Evolutionary conservation across 2,888 invertebrate species (phyloP).

Genomic region (Drosophila prolongata): DNA sequence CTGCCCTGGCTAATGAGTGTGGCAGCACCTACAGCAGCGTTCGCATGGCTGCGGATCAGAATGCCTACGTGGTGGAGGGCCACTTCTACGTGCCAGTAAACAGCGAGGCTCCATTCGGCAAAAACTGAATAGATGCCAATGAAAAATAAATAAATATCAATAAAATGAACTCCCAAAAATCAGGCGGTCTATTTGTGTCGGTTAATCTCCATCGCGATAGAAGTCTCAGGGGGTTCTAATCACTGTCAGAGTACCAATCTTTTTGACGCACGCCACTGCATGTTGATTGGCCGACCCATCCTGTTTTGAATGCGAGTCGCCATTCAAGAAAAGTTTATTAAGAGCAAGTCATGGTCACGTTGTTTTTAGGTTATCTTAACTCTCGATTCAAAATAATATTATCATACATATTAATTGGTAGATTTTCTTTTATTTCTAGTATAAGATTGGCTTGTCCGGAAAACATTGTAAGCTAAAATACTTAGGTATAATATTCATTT

Average conservation of each 20-base stretch:
- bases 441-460: neutral
- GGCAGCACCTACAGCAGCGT: slow-evolving; percentile 53
- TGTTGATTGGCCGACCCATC: neutral
- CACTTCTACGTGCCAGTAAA: slow-evolving; percentile 77
- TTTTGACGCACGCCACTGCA: slow-evolving; percentile 23
- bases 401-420: neutral
- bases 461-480: no score
- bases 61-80: slow-evolving; percentile 66
- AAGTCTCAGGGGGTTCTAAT: slow-evolving; percentile 27
- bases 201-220: slow-evolving; percentile 31
- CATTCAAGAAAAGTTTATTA: slow-evolving; percentile 15
- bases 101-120: slow-evolving; percentile 59
- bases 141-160: slow-evolving; percentile 7
- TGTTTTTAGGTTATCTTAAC: neutral
- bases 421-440: neutral
- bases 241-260: slow-evolving; percentile 10
- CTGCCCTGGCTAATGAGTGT: slow-evolving; percentile 64
- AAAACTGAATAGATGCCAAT: slow-evolving; percentile 1
- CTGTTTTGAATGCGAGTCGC: slow-evolving; percentile 10
- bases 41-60: slow-evolving; percentile 67
- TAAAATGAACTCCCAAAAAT: neutral
- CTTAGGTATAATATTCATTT: neutral
- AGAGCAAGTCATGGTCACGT: slow-evolving; percentile 11
- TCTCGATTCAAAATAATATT: neutral
- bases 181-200: slow-evolving; percentile 16